Base-by-base conservation (phyloP, 1,140 invertebrate species). In the Notospermus geniculatus region DNA sequence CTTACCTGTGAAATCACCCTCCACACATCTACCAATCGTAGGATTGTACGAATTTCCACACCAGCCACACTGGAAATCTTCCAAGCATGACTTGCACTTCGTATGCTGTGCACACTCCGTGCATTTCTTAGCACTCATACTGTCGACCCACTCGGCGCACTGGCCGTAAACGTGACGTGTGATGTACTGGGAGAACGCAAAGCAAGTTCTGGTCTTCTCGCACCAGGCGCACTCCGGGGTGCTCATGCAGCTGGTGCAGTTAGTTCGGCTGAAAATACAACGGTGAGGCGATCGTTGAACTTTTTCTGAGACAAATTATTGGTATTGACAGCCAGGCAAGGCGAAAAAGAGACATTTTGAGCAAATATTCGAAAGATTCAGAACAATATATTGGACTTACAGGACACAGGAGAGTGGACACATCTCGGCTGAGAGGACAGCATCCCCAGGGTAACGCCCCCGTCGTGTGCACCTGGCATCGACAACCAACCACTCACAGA, bases 191-290 rank as follows among this genome's bases (percentile, higher is more conserved):
- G 91, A 91, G 81, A 97, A 97, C 43, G 91, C 91, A 75, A 97
- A 94, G 76, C 95, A 97, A 72, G 93, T 90, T 66, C 82, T 74
- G 1, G 90, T 93, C 39, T 92, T 89, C 71, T 95, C 91, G 75
- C 94, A 97, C 95, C 94, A 97, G 0, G 95, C 93, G 80, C 95
- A 97, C 56, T 92, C 85, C 5, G 91, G 92, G 43, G 87, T 86
- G 59, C 90, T 89, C 15, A 97, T 79, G 74, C 95, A 97, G 25
- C 88, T 85, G 4, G 87, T 86, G 76, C 93, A 97, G 68, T 88
- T 88, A 1, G 75, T 83, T 15, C 93, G 86, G 66, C 87, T 81
- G 63, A 22, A n/a, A 69, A n/a, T n/a, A 67, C 43, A 57, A 46
- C 53, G 53, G 60, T 29, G 45, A 36, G 15, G 15, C 15, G 32